Conservation (phyloP, 2,797 vertebrate genomes). For the Sardinella longiceps region DNA sequence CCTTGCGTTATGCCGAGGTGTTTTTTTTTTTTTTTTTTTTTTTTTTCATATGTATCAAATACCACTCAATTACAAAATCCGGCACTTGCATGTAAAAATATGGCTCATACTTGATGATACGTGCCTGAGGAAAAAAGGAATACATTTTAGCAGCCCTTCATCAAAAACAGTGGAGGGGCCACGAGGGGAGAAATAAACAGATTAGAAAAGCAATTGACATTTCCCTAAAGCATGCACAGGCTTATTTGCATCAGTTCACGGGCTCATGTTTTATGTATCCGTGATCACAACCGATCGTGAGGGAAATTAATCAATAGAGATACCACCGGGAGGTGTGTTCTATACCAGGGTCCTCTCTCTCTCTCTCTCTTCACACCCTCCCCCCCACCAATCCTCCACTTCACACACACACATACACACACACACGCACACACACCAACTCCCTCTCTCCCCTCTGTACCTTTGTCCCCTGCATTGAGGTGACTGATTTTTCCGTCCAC, state of each 20-base stretch:
- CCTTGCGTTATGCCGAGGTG: conserved; percentile 30
- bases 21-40: conserved; percentile 9
- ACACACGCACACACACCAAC: conserved; percentile 7
- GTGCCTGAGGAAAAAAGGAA: conserved; percentile 47
- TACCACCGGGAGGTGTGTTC: conserved; percentile 62
- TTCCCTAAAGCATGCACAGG: conserved; percentile 72
- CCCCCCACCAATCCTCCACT: background rate
- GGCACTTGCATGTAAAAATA: conserved; percentile 40
- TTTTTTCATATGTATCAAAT: conserved; percentile 41
- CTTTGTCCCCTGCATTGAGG: conserved; percentile 76
- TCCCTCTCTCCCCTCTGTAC: conserved; percentile 65
- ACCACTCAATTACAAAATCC: conserved; percentile 55
- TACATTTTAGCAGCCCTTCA: conserved; percentile 52
- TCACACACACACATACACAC: background rate
- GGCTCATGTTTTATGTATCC: conserved; percentile 80
- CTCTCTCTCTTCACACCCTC: conserved; percentile 30
- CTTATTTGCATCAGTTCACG: conserved; percentile 70
- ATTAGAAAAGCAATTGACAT: conserved; percentile 81
- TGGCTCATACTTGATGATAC: conserved; percentile 34
- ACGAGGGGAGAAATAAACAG: conserved; percentile 76
- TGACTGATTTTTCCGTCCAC: conserved; percentile 79
- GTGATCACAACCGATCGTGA: conserved; percentile 79
- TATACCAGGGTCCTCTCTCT: conserved; percentile 30
- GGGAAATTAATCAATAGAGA: conserved; percentile 81
- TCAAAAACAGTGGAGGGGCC: conserved; percentile 74